Evolutionary conservation across 2,797 vertebrate genomes (phyloP).

Genomic region (Nasua narica): DNA sequence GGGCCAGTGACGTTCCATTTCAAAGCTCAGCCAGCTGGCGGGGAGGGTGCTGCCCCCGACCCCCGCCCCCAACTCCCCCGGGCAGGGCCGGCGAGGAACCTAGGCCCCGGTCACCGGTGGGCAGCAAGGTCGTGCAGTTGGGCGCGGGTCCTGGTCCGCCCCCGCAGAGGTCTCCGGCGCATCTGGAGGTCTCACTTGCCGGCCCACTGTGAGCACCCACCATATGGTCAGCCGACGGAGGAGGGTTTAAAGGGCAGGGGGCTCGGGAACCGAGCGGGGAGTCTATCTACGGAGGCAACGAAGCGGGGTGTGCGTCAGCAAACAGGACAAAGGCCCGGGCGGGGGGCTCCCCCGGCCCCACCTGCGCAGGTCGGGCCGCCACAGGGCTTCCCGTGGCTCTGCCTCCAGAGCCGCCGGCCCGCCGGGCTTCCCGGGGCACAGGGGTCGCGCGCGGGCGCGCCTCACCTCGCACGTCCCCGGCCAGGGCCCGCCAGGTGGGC

Average conservation of each 20-base stretch:
- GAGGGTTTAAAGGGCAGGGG: not conserved
- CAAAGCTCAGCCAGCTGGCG: not conserved
- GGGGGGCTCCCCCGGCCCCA: not conserved
- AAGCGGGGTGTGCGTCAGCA: not conserved
- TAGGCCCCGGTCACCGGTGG: rapidly evolving
- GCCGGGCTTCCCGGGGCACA: not conserved
- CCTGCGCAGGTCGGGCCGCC: not conserved
- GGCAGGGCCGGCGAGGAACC: not conserved
- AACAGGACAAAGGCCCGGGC: not conserved
- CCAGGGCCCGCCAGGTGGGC: conserved; percentile 92
- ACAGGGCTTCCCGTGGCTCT: too few relatives aligned
- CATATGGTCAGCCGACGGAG: not conserved
- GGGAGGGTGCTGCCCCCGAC: not conserved
- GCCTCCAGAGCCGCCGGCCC: not conserved
- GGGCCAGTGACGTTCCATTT: not conserved
- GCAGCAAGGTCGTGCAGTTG: not conserved
- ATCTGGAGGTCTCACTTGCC: not conserved
- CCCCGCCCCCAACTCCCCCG: too few relatives aligned
- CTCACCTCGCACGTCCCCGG: conserved; percentile 92
- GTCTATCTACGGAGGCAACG: not conserved
- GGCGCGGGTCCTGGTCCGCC: not conserved
- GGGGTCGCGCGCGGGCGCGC: not conserved
- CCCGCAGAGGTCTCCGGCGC: not conserved
- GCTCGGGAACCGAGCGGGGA: not conserved
- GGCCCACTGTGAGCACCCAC: not conserved